phyloP scores from a whole-genome alignment of 1,140 invertebrate species.

The Gyrodactylus bullatarudis region DNA sequence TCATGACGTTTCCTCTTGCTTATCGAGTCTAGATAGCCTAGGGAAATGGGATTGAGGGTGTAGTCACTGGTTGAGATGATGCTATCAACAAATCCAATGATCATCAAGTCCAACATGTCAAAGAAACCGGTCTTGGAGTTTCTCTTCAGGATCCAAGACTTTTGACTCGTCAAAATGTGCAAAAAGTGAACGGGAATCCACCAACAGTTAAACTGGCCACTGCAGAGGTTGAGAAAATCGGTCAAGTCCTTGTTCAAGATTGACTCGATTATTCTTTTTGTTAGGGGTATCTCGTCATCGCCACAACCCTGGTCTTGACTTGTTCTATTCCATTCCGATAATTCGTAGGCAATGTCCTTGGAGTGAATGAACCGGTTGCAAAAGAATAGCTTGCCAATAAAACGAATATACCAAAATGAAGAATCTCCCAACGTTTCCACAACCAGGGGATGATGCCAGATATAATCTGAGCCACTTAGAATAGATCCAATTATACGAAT shows the following conservation, averaged over 20 bases:
- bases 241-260: not conserved
- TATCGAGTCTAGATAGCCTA: not conserved
- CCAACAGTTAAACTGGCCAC: not conserved
- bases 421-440: not conserved
- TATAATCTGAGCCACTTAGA: not conserved
- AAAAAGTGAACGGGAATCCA: not conserved
- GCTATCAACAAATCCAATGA: not conserved
- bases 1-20: not conserved
- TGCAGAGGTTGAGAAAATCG: not conserved
- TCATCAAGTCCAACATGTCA: not conserved
- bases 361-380: not conserved
- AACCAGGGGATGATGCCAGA: not conserved
- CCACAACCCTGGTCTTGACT: not conserved
- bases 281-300: not conserved
- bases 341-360: not conserved
- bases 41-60: not conserved
- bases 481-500: not conserved
- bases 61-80: not conserved
- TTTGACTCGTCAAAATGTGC: not conserved
- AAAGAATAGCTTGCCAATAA: not conserved
- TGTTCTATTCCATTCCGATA: not conserved
- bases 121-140: not conserved
- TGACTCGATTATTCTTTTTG: not conserved
- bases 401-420: not conserved
- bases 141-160: not conserved